Evolutionary conservation across 2,797 vertebrate species (phyloP), one percentile per base, ranked within the genome.

Genomic region (Coregonus ussuriensis): DNA sequence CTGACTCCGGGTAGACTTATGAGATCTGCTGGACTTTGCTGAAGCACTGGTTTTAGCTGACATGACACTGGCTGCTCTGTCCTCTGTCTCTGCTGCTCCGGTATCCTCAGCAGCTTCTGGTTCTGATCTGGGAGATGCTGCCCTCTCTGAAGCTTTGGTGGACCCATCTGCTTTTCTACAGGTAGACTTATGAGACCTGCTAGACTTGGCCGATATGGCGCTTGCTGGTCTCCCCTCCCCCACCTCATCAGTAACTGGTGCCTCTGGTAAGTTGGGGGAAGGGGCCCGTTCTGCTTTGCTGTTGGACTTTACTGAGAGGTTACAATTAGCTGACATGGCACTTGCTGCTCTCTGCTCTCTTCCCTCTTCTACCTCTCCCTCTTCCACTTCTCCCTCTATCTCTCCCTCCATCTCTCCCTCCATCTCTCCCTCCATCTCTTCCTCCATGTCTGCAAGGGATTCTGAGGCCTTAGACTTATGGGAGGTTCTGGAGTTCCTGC

Each of bases 91-190:
- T 79, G 4, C 74, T 13, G 87, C 78, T 79, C 71, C 70, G 18
- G 63, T 75, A 35, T 51, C 73, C 59, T 78, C 78, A 33, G 77
- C 80, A 59, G 16, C 54, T 18, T 59, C 54, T n/a, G 16, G 16
- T 59, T 59, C 18, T 18, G 18, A 59, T 18, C 16, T 54, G 53
- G 16, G 53, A 54, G 53, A 54, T 18, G 53, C 53, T 54, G 5
- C 54, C n/a, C 54, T 78, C 74, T 89, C 80, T 4, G 77, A 81
- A 81, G 81, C 83, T 82, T 87, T 86, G 63, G 31, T 79, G 41
- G 82, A 85, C 67, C 84, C 87, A 52, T 68, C 77, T 33, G 79
- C 70, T 18, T 88, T 83, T 67, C 79, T 88, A 72, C 78, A 76
- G 77, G 88, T 88, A 13, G 87, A 84, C 77, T 75, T 74, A 56